Base-by-base conservation (phyloP, 2,888 invertebrate species). In the Leptinotarsa rubiginosa region DNA sequence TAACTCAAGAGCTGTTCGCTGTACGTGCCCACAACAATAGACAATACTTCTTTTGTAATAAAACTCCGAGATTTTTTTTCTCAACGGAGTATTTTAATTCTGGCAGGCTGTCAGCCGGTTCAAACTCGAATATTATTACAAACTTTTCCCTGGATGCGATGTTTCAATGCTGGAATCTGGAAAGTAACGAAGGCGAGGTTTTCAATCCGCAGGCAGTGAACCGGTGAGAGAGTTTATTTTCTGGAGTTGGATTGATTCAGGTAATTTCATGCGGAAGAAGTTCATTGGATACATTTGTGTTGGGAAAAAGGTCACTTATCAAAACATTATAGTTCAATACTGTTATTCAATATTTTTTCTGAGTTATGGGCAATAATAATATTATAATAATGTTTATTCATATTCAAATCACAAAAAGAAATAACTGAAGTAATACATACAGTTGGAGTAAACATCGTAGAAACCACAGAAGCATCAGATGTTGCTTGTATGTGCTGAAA, bases 1-100 rank as follows among this genome's bases (percentile, higher is more conserved):
- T 69, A 74, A 67, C 73, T 72, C 71, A 18, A 76, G 74, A 76
- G 76, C 76, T 13, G 59, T 73, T 76, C 74, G 54, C 16, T 74
- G 72, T 72, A 75, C 75, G 75, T 75, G 72, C 66, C 52, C 62
- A 56, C 41, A 69, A 75, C 72, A 72, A 75, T 75, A 72, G 75
- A 75, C 75, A 75, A 75, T 72, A 59, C 59, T 13, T 66, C 70
- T 75, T 72, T 75, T 74, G 68, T 71, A 74, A 22, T 68, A 25
- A 64, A 70, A 74, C 74, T 54, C 22, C 67, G 25, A 47, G n/a
- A 54, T 66, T 31, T 52, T 54, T 65, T 72, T 69, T 49, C 10
- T 47, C 41, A 68, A 69, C 66, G 56, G 56, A 66, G 49, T 69
- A 69, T 74, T 74, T 71, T 71, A 70, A 74, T 74, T 74, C 64